Percentiles rank a stretch among this genome's conserved stretches.
These are phyloP conservation scores for Bergia sp. DNA, from an alignment of 92 coral and sea anemone genomes.

Conservation along the genomic window DNA sequence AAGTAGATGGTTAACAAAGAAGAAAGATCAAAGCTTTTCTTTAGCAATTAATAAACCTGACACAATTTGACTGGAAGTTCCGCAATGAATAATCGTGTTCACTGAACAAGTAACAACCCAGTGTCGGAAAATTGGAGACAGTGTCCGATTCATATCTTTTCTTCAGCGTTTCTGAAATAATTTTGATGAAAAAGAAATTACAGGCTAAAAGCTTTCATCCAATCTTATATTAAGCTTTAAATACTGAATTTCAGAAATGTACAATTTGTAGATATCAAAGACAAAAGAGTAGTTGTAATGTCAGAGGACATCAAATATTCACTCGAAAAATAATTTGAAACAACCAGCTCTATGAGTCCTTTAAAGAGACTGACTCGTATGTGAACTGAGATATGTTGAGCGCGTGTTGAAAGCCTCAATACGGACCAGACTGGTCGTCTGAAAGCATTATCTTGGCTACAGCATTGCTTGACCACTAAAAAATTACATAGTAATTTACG, in stretches of 20 bases:
- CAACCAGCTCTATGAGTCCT: not conserved
- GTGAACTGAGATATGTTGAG: not conserved
- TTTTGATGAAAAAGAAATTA: not conserved
- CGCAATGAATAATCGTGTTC: not conserved
- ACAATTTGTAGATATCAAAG: not conserved
- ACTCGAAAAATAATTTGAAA: not conserved
- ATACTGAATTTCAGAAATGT: not conserved
- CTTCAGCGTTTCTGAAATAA: not conserved
- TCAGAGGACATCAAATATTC: not conserved
- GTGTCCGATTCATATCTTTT: not conserved
- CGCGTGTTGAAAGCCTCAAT: not conserved
- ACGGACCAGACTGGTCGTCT: conserved; percentile 24
- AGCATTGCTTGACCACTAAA: not conserved
- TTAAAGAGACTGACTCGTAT: not conserved
- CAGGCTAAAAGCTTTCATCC: not conserved
- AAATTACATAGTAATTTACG: not conserved
- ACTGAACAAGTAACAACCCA: no score
- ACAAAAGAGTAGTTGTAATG: not conserved
- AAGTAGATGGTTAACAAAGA: not conserved
- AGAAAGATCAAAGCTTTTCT: not conserved
- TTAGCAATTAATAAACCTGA: not conserved
- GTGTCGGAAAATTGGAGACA: not conserved
- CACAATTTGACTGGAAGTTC: not conserved
- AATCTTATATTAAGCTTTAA: not conserved
- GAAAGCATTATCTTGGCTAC: conserved; percentile 9